Evolutionary conservation across 2,888 invertebrate species (phyloP), one percentile per base, ranked within the genome.

Genomic region (Perizoma affinitatum): DNA sequence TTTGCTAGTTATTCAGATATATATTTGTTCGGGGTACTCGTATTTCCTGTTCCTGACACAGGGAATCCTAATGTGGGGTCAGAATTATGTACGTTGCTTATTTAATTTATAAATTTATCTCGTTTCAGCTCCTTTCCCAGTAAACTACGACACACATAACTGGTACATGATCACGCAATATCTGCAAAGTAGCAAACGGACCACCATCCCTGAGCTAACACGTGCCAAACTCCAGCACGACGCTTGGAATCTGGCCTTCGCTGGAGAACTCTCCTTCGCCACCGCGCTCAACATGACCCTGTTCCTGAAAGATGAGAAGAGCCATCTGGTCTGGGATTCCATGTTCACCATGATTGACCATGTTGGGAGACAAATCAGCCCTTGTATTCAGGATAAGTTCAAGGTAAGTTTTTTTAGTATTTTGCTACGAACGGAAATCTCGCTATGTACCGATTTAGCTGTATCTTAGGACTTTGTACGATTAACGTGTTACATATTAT

Each of bases 301-400:
- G 42, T 96, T 96, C 73, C 85, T 97, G 78, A 95, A 94, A 73
- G 90, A 94, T 49, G 97, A 97, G 82, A 93, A 95, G 36, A 94
- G 96, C 65, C 95, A 96, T 68, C 84, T 96, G 0, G 96, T 96
- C 0, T 97, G 97, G 97, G 95, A 96, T 78, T 96, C 96, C 0
- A 94, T 96, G 6, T 97, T 97, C 74, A 96, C 96, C 3, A 95
- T 96, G 92, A 95, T 97, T 49, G 96, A 97, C 79, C 96, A 96
- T 72, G 93, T 97, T 55, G 96, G 96, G 38, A 92, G 95, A 63
- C 96, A 96, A 69, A 95, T 96, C 93, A 59, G 93, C 58, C 77
- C 83, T 93, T 95, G 68, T 93, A 78, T 90, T n/a, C 84, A 95
- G 61, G 93, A 93, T 43, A 96, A 96, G 78, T 96, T 96, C 75